A percentile compares a stretch with the other conserved stretches of the same genome.
Conservation (phyloP, 2,888 invertebrate species). For the Cheilosia scutellata region DNA sequence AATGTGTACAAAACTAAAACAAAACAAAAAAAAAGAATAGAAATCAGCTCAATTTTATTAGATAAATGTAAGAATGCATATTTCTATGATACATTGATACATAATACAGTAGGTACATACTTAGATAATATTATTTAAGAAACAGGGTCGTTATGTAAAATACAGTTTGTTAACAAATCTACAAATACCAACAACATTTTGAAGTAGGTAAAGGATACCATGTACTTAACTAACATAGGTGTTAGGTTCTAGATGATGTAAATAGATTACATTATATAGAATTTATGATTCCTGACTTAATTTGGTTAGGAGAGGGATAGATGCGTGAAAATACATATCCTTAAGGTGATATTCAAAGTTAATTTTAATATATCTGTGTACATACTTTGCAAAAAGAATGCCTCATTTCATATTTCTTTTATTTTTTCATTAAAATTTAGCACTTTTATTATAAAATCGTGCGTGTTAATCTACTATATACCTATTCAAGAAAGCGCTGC, state of each 20-base stretch:
- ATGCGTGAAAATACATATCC: too few relatives aligned
- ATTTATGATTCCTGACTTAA: too few relatives aligned
- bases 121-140: background rate
- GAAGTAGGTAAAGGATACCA: background rate
- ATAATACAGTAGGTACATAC: slow-evolving; percentile 6
- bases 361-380: too few relatives aligned
- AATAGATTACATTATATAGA: background rate
- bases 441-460: too few relatives aligned
- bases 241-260: too few relatives aligned
- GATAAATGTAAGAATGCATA: slow-evolving; percentile 45
- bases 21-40: slow-evolving; percentile 35
- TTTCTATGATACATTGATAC: slow-evolving; percentile 34
- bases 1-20: slow-evolving; percentile 64
- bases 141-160: slow-evolving; percentile 56
- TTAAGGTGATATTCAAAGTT: too few relatives aligned
- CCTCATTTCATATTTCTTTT: too few relatives aligned
- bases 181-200: background rate
- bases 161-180: slow-evolving; percentile 36
- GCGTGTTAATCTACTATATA: too few relatives aligned
- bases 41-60: slow-evolving; percentile 43
- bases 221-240: background rate
- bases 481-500: too few relatives aligned
- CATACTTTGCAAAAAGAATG: too few relatives aligned
- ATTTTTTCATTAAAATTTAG: too few relatives aligned
- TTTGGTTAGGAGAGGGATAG: too few relatives aligned